A percentile compares a stretch with the other conserved stretches of the same genome.
Conservation (phyloP, 35 echinoderm and acorn worm species). For the Lytechinus variegatus region DNA sequence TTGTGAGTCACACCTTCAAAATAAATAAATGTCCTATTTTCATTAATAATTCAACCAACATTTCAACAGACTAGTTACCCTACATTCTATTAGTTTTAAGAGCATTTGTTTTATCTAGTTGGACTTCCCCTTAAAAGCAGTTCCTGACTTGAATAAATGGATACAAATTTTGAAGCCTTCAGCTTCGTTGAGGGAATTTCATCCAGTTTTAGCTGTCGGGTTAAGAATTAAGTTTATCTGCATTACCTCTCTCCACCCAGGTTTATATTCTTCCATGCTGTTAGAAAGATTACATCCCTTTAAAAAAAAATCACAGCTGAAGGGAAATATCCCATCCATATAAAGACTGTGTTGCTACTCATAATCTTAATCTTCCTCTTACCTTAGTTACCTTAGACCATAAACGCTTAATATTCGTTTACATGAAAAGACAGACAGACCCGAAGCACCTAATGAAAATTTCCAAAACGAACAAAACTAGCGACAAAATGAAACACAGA, state of each 20-base stretch:
- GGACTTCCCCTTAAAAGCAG: no score
- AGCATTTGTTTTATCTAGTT: no score
- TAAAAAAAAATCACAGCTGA: not conserved
- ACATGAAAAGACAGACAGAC: not conserved
- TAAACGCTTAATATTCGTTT: not conserved
- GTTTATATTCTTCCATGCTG: not conserved
- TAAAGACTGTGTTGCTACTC: not conserved
- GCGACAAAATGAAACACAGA: not conserved
- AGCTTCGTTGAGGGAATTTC: not conserved
- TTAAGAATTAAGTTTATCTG: slow-evolving; percentile 39
- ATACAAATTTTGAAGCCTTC: not conserved
- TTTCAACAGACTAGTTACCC: no score
- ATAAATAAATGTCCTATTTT: no score
- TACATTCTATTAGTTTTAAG: no score
- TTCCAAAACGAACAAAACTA: not conserved
- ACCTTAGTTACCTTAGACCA: no score
- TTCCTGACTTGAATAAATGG: not conserved
- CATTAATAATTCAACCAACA: no score
- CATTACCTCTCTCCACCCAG: slow-evolving; percentile 41
- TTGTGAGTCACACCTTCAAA: no score
- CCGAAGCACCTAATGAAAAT: not conserved
- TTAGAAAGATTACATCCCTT: not conserved
- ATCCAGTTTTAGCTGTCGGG: not conserved
- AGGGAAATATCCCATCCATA: not conserved
- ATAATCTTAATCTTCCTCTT: not conserved